A percentile compares a stretch with the other conserved stretches of the same genome.
Evolutionary conservation across 2,797 vertebrate species (phyloP).

Genomic region (Sciurus vulgaris): DNA sequence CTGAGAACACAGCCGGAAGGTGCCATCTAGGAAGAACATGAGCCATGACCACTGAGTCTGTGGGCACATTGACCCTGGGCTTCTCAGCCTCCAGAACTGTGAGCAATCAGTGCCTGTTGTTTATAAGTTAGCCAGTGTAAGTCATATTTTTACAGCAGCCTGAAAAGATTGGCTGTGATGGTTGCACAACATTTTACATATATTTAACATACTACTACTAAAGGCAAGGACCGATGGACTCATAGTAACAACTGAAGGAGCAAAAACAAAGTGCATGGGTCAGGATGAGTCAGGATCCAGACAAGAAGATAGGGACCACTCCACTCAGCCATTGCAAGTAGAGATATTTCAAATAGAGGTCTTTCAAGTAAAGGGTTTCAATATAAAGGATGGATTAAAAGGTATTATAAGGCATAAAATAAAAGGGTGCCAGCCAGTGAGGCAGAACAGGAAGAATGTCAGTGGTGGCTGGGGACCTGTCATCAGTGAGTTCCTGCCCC

Average conservation of each 20-base stretch:
- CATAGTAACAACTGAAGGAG: not conserved
- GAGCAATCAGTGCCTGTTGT: too few relatives aligned
- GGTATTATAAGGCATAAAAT: not conserved
- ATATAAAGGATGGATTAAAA: not conserved
- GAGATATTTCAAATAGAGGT: too few relatives aligned
- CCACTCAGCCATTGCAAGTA: not conserved
- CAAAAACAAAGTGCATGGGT: not conserved
- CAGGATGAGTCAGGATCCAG: not conserved
- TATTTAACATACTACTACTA: not conserved
- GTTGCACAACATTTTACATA: too few relatives aligned
- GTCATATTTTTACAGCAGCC: too few relatives aligned
- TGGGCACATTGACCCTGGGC: too few relatives aligned
- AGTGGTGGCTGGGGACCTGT: not conserved
- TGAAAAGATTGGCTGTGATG: too few relatives aligned
- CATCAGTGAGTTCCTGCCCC: not conserved
- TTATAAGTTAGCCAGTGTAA: too few relatives aligned
- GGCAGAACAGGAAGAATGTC: not conserved
- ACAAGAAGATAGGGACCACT: not conserved
- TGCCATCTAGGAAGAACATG: too few relatives aligned
- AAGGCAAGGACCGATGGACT: not conserved
- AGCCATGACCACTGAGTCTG: too few relatives aligned
- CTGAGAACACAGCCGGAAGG: too few relatives aligned
- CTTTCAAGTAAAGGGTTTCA: not conserved
- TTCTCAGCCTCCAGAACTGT: too few relatives aligned
- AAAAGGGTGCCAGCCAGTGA: not conserved